Percentiles rank a stretch among this genome's conserved stretches.
Evolutionary conservation across 2,888 invertebrate species (phyloP).

Genomic region (Prenolepis imparis): DNA sequence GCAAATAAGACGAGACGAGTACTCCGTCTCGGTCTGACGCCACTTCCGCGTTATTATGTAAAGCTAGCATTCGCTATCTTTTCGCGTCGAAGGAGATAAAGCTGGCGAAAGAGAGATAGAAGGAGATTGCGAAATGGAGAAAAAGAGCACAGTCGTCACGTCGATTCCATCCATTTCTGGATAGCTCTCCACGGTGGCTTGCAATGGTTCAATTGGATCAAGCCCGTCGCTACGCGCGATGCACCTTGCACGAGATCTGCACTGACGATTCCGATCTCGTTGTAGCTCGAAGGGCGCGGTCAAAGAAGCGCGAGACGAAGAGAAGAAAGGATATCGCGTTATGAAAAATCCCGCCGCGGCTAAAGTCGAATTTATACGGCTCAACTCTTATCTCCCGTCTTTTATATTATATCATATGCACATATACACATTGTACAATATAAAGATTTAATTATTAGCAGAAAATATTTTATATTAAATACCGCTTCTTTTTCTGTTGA

Average conservation of each 20-base stretch:
- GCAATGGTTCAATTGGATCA: constrained; percentile 57
- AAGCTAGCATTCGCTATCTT: constrained; percentile 50
- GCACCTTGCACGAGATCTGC: constrained; percentile 52
- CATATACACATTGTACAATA: too few relatives aligned
- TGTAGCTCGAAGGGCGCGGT: constrained; percentile 48
- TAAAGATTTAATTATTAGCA: too few relatives aligned
- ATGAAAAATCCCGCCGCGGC: constrained; percentile 53
- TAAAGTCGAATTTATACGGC: constrained; percentile 52
- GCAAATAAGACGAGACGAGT: constrained; percentile 45
- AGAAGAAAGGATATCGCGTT: constrained; percentile 37
- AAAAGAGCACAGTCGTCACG: constrained; percentile 34
- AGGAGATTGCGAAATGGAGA: background rate
- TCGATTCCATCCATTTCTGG: constrained; percentile 55
- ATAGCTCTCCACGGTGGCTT: constrained; percentile 53
- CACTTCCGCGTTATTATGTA: constrained; percentile 57
- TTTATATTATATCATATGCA: too few relatives aligned
- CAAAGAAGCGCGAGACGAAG: constrained; percentile 34
- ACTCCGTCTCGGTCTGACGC: constrained; percentile 44
- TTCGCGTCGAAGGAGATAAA: constrained; percentile 48
- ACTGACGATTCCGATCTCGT: constrained; percentile 46
- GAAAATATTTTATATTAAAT: too few relatives aligned
- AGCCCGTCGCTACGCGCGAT: constrained; percentile 53
- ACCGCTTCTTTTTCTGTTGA: too few relatives aligned
- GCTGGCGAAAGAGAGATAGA: constrained; percentile 5
- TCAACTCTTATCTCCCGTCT: too few relatives aligned